These are phyloP conservation scores for Melieria crassipennis DNA, from an alignment of 2,888 invertebrate genomes.

Conservation along the genomic window DNA sequence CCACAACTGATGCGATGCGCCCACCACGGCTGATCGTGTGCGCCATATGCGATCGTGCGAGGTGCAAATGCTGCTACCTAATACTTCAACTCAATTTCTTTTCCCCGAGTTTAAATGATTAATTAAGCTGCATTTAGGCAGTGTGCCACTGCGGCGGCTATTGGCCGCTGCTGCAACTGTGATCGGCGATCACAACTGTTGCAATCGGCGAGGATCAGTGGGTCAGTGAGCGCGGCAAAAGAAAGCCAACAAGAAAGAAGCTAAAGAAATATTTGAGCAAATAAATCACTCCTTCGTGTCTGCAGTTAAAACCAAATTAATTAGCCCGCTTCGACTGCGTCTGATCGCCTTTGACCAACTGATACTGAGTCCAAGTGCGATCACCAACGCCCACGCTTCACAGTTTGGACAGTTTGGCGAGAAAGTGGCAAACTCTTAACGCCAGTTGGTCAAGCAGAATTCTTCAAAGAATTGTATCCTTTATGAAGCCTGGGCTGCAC, in stretches of 20 bases:
- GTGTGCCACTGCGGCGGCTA: slow-evolving; percentile 11
- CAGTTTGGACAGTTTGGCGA: not conserved
- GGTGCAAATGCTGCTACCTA: too few species aligned
- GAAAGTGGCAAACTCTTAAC: not conserved
- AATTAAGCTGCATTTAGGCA: slow-evolving; percentile 36
- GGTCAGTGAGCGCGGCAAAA: not conserved
- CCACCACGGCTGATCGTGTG: too few species aligned
- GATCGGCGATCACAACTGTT: slow-evolving; percentile 14
- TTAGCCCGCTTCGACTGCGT: slow-evolving; percentile 22
- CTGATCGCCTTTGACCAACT: not conserved
- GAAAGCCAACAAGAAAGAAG: not conserved
- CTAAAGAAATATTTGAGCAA: slow-evolving; percentile 27
- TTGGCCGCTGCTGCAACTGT: slow-evolving; percentile 2
- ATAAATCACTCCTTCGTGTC: slow-evolving; percentile 39
- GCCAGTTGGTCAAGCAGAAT: slow-evolving; percentile 24
- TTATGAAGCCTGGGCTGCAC: not conserved
- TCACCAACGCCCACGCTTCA: slow-evolving; percentile 30
- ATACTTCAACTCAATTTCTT: not conserved
- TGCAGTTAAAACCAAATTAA: slow-evolving; percentile 37
- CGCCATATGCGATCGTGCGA: too few species aligned
- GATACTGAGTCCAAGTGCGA: slow-evolving; percentile 34
- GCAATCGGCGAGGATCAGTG: not conserved
- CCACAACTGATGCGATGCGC: not conserved
- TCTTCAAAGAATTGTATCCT: not conserved
- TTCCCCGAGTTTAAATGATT: slow-evolving; percentile 24